Conservation (phyloP, 2,888 invertebrate species). For the Tineola bisselliella region DNA sequence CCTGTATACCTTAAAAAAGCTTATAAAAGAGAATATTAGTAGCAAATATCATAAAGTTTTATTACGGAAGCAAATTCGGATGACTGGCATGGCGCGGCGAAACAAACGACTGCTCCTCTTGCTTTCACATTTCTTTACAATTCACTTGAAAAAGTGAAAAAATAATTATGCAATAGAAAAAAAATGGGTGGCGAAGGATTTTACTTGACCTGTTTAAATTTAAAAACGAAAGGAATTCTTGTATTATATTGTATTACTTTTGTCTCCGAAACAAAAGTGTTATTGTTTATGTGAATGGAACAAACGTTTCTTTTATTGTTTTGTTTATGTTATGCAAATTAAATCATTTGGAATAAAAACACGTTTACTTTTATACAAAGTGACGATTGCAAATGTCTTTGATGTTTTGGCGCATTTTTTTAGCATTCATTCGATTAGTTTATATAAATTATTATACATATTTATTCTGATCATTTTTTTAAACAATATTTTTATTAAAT, state of each 20-base stretch:
- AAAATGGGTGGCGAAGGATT: constrained; percentile 17
- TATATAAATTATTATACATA: no score
- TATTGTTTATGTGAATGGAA: constrained; percentile 2
- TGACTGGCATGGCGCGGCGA: background rate
- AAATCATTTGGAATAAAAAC: constrained; percentile 2
- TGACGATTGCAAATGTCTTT: background rate
- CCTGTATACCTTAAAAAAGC: background rate
- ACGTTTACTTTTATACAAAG: background rate
- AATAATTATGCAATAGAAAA: constrained; percentile 25
- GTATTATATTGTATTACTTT: constrained; percentile 43
- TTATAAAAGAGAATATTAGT: constrained; percentile 21
- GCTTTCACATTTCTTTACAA: constrained; percentile 46
- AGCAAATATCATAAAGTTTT: constrained; percentile 33
- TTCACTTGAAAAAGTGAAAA: constrained; percentile 17
- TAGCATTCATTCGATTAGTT: background rate
- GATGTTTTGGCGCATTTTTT: background rate
- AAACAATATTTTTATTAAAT: no score
- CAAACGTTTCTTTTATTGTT: background rate
- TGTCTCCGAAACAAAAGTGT: constrained; percentile 38
- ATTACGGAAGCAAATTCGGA: constrained; percentile 21
- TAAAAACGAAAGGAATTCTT: constrained; percentile 37
- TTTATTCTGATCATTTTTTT: no score
- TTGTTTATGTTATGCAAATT: constrained; percentile 11
- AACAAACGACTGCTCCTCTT: constrained; percentile 19
- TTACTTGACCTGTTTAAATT: constrained; percentile 12